Evolutionary conservation across 2,797 vertebrate genomes (phyloP).

Genomic region (Sciurus vulgaris): DNA sequence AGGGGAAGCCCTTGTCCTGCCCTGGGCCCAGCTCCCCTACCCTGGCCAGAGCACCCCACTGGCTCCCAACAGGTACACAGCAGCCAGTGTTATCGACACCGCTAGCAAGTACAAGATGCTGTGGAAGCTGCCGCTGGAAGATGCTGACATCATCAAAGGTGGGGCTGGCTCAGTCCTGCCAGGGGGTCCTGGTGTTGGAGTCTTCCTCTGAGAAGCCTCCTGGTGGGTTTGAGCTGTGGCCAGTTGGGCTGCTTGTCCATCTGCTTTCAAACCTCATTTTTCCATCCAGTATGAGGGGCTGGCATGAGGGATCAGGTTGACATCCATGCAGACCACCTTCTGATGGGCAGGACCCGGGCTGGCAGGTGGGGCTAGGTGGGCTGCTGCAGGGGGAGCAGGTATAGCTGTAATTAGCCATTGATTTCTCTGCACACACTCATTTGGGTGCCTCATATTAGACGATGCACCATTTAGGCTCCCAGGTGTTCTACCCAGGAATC

Average conservation of each 20-base stretch:
- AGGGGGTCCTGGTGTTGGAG: not conserved
- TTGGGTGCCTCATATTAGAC: accelerated
- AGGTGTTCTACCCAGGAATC: not conserved
- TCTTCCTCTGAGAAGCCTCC: not conserved
- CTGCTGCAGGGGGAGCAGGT: not conserved
- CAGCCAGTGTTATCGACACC: constrained; percentile 96
- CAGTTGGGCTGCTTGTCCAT: not conserved
- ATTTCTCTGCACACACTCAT: not conserved
- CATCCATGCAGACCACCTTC: not conserved
- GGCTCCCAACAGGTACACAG: constrained; percentile 92
- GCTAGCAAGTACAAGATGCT: constrained; percentile 99
- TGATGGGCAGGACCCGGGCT: not conserved
- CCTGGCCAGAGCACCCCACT: constrained; percentile 54
- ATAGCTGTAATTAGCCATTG: not conserved
- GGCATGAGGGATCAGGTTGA: not conserved
- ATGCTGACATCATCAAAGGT: constrained; percentile 98
- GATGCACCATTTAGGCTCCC: not conserved
- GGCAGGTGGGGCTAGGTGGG: not conserved
- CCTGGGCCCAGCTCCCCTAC: not conserved
- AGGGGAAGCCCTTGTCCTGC: not conserved
- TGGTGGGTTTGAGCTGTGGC: not conserved
- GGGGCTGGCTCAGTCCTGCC: not conserved
- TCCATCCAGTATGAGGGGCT: not conserved
- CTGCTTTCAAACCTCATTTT: not conserved
- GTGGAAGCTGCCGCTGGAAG: constrained; percentile 97